A percentile compares a stretch with the other conserved stretches of the same genome.
Evolutionary conservation across 2,797 vertebrate genomes (phyloP).

Genomic region (Darevskia mixta): DNA sequence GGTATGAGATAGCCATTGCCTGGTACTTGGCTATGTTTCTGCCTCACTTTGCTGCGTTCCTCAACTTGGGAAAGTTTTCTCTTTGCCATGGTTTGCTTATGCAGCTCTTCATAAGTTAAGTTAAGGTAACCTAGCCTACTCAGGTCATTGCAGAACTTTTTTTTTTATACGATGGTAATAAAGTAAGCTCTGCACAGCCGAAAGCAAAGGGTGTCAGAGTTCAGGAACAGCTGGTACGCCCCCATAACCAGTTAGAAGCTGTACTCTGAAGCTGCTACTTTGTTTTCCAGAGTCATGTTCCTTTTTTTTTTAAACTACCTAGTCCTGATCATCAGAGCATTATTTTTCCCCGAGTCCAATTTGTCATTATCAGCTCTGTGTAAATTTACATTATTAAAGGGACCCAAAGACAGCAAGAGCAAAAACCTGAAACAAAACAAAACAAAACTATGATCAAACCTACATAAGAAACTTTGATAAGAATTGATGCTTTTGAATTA

Average conservation of each 20-base stretch:
- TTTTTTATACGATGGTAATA: slow-evolving; percentile 16
- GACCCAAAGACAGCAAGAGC: neutral
- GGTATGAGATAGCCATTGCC: neutral
- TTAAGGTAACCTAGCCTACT: slow-evolving; percentile 29
- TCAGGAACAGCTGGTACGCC: slow-evolving; percentile 17
- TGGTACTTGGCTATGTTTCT: neutral
- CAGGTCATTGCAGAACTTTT: slow-evolving; percentile 33
- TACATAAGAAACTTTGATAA: neutral
- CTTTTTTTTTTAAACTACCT: neutral
- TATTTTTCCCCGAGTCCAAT: neutral
- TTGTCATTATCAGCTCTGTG: neutral
- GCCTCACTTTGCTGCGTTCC: neutral
- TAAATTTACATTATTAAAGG: neutral
- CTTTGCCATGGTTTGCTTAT: slow-evolving; percentile 5
- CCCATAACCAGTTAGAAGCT: neutral
- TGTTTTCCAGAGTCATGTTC: slow-evolving; percentile 13
- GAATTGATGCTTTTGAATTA: no score
- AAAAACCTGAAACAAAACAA: neutral
- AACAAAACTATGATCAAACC: neutral
- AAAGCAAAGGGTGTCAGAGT: slow-evolving; percentile 15
- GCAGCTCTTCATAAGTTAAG: slow-evolving; percentile 15
- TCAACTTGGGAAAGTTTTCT: neutral
- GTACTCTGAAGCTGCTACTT: neutral
- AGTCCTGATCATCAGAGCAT: neutral
- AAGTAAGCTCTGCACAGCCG: slow-evolving; percentile 5